Evolutionary conservation across 2,888 invertebrate genomes (phyloP), one percentile per base, ranked within the genome.

Genomic region (Caradrina clavipalpis): DNA sequence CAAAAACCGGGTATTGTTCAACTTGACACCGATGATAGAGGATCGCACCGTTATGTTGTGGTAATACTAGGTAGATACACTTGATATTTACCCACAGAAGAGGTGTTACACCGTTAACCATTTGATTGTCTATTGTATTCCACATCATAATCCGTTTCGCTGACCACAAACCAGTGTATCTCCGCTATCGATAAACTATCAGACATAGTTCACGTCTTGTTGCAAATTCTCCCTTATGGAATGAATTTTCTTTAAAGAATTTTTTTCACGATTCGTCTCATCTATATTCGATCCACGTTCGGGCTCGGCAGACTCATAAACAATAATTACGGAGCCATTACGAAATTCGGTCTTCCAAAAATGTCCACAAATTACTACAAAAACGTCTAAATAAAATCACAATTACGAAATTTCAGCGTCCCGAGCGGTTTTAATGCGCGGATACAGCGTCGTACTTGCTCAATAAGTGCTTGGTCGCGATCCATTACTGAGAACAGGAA

Each of bases 401-500:
- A 70, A 69, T 79, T 59, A 53, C 49, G 47, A 62, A 75, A 78
- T 62, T 81, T 84, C 71, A 73, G 75, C 57, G 21, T 57, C 59
- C 59, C 56, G 21, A 45, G 51, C 58, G 69, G 53, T 69, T 72
- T 80, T 73, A 73, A 73, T 70, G 66, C 65, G 42, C 64, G 68
- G 60, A 65, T 86, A 81, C 80, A 90, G 90, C 88, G 91, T 88
- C 88, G 83, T 82, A 86, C 87, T 90, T 82, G 86, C 87, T 90
- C 85, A 86, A 91, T 90, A 90, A 86, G 72, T 82, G 78, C 82
- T 84, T 74, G 83, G 72, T 78, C 78, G 81, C 80, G 70, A 75
- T 78, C 84, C 87, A 90, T 88, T 88, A 89, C 87, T 82, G 73
- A 88, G 86, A 92, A 93, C 90, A 87, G 89, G 90, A 91, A 90